A percentile compares a stretch with the other conserved stretches of the same genome.
Evolutionary conservation across 2,113 vertebrate genomes (phyloP).

Genomic region (Mirounga angustirostris): DNA sequence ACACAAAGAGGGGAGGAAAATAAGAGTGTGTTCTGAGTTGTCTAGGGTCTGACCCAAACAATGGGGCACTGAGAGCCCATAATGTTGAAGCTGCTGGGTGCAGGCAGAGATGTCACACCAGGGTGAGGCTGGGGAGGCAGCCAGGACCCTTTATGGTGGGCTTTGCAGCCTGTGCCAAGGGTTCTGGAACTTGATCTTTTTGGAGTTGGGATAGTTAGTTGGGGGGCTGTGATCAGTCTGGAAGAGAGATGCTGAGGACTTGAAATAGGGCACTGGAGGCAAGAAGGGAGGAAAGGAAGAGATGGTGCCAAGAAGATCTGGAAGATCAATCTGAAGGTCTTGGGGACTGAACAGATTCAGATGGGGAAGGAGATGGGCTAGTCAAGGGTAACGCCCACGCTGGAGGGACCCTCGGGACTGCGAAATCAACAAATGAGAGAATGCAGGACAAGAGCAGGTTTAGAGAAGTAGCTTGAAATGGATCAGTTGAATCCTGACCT

Average conservation of each 20-base stretch:
- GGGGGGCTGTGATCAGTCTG: not conserved
- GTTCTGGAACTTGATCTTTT: not conserved
- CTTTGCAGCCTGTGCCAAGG: not conserved
- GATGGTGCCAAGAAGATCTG: not conserved
- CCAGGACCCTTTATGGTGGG: not conserved
- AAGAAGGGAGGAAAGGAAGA: not conserved
- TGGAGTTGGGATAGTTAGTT: not conserved
- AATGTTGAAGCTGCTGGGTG: not conserved
- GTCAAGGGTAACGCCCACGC: not conserved
- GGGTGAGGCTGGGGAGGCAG: not conserved
- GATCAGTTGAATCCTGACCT: not conserved
- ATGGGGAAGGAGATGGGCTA: not conserved
- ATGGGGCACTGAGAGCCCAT: no score
- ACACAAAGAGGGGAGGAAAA: not conserved
- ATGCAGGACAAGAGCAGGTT: not conserved
- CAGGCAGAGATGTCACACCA: not conserved
- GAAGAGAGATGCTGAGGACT: not conserved
- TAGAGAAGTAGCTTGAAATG: not conserved
- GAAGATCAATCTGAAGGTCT: not conserved
- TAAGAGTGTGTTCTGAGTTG: not conserved
- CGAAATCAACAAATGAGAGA: not conserved
- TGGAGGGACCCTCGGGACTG: not conserved
- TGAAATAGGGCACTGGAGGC: not conserved
- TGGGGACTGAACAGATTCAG: not conserved
- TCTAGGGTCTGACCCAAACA: not conserved